Evolutionary conservation across 2,888 invertebrate genomes (phyloP).

Genomic region (Lepidonotus clava): DNA sequence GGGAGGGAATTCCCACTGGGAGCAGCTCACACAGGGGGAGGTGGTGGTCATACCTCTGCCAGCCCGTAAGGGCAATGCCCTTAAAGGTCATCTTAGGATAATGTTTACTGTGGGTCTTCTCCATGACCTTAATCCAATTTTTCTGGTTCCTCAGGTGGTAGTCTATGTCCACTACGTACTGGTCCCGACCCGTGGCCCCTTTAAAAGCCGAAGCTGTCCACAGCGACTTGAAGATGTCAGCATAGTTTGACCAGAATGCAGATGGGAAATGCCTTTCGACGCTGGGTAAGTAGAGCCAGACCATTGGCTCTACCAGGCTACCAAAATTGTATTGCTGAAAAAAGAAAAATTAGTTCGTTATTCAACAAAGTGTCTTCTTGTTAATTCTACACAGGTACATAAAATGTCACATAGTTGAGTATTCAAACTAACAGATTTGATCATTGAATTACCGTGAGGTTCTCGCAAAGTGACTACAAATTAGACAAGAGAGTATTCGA

Average conservation of each 20-base stretch:
- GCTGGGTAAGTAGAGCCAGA: constrained; percentile 86
- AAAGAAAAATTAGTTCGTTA: no score
- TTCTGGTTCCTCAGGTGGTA: constrained; percentile 87
- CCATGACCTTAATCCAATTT: constrained; percentile 84
- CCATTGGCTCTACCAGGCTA: constrained; percentile 87
- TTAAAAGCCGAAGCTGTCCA: constrained; percentile 93
- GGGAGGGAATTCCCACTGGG: constrained; percentile 80
- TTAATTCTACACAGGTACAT: no score
- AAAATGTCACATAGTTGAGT: no score
- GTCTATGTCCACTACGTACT: constrained; percentile 85
- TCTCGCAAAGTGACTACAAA: no score
- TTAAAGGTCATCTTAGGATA: constrained; percentile 72
- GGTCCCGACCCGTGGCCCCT: constrained; percentile 89
- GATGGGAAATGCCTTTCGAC: constrained; percentile 69
- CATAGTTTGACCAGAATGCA: constrained; percentile 83
- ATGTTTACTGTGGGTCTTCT: constrained; percentile 67
- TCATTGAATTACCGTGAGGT: no score
- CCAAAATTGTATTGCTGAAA: constrained; percentile 13
- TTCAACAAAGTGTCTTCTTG: no score
- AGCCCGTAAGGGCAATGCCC: constrained; percentile 81
- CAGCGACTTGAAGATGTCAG: constrained; percentile 85
- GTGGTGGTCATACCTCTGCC: constrained; percentile 81
- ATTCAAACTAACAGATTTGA: no score
- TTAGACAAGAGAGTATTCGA: no score
- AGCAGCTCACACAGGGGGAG: constrained; percentile 81